Evolutionary conservation across 2,888 invertebrate genomes (phyloP), one percentile per base, ranked within the genome.

Genomic region (Eristalis intricaria): DNA sequence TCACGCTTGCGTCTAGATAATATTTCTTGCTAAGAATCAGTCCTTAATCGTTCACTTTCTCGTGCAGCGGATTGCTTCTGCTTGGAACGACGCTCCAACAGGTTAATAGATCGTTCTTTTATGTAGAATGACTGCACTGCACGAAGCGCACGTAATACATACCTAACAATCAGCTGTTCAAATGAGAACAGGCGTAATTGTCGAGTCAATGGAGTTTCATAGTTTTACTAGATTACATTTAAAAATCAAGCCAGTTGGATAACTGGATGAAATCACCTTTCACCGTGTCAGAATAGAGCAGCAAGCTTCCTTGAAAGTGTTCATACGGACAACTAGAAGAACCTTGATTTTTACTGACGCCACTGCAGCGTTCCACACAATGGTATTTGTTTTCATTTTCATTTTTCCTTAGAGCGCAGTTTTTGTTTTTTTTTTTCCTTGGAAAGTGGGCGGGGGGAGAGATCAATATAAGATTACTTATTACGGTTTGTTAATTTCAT

Each of bases 401-500:
- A 29, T 63, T n/a, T 56, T 40, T 35, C 32, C 23, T 50, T 68
- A 50, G 43, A 50, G 29, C 50, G 23, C 26, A 40, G n/a, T n/a
- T n/a, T n/a, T n/a, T n/a, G n/a, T n/a, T n/a, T n/a, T 71, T 77
- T 77, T 15, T 56, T 63, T 43, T 26, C 23, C 29, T 35, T 68
- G 32, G 13, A 35, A 73, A 79, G 40, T 68, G 56, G 23, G 56
- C 65, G 23, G 26, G 26, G 26, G 26, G 15, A 26, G 60, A 71
- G 63, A 86, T 82, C 82, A 78, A 86, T 82, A 82, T 66, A 58
- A 50, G 73, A 40, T 78, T 71, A 38, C 69, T 78, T 43, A 70
- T 71, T 65, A 71, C 56, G 71, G 66, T 71, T 50, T 35, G 43
- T 77, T 70, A 61, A 61, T 76, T 82, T 86, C 23, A 32, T 58